Percentiles rank a stretch among this genome's conserved stretches.
Conservation (phyloP, 1,140 invertebrate genomes). For the Drosophila sechellia region DNA sequence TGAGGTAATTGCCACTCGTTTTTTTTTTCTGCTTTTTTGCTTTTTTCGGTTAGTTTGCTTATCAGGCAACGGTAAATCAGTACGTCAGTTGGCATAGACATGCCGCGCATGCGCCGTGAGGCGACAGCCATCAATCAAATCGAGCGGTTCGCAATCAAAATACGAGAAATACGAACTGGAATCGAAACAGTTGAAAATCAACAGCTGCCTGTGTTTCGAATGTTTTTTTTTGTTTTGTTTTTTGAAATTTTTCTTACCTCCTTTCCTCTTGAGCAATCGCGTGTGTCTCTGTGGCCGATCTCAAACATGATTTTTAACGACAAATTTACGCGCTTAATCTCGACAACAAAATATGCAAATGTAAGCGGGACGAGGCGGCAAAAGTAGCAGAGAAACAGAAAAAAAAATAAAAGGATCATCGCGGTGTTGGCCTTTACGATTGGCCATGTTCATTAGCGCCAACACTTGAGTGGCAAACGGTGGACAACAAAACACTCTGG, state of each 20-base stretch:
- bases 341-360: slow-evolving; percentile 80
- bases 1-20: slow-evolving; percentile 77
- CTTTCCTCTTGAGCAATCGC: slow-evolving; percentile 39
- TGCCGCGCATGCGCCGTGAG: slow-evolving; percentile 74
- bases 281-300: slow-evolving; percentile 45
- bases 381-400: slow-evolving; percentile 8
- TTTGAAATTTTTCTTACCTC: not conserved
- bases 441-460: slow-evolving; percentile 68
- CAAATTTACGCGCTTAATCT: slow-evolving; percentile 82
- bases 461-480: slow-evolving; percentile 62
- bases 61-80: slow-evolving; percentile 71
- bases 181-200: slow-evolving; percentile 61
- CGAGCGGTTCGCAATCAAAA: slow-evolving; percentile 69
- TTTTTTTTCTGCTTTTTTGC: slow-evolving; percentile 24
- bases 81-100: slow-evolving; percentile 62
- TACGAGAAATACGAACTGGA: slow-evolving; percentile 31
- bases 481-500: slow-evolving; percentile 31
- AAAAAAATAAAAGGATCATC: slow-evolving; percentile 2
- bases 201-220: slow-evolving; percentile 52
- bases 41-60: slow-evolving; percentile 40
- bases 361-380: slow-evolving; percentile 40
- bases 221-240: not conserved
- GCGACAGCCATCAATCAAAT: slow-evolving; percentile 82
- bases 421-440: slow-evolving; percentile 33
- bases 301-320: slow-evolving; percentile 81